Evolutionary conservation across 1,140 invertebrate species (phyloP).

Genomic region (Aradophagus sp.): DNA sequence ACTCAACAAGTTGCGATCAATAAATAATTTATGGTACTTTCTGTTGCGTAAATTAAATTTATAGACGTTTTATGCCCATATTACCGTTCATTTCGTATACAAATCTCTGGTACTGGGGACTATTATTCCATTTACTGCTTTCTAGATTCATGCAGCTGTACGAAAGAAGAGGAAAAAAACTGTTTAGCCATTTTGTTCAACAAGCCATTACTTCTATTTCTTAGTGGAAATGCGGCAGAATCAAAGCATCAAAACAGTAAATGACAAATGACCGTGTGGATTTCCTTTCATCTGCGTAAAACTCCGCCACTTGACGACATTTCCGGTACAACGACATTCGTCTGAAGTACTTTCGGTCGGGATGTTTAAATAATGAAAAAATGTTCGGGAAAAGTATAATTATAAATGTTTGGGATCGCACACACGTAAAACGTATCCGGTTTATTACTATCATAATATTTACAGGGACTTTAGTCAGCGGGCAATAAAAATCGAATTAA

Average conservation of each 20-base stretch:
- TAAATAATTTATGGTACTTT: constrained; percentile 37
- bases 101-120: constrained; percentile 25
- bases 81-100: constrained; percentile 23
- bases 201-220: constrained; percentile 55
- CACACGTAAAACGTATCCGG: constrained; percentile 4
- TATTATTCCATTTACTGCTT: constrained; percentile 39
- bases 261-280: constrained; percentile 64
- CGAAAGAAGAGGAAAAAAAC: constrained; percentile 19
- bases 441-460: constrained; percentile 34
- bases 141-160: constrained; percentile 25
- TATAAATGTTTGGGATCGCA: constrained; percentile 11
- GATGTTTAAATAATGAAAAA: constrained; percentile 37
- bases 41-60: constrained; percentile 33
- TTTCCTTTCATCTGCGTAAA: constrained; percentile 57
- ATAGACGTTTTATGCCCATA: constrained; percentile 29
- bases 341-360: constrained; percentile 9
- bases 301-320: constrained; percentile 58
- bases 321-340: constrained; percentile 53
- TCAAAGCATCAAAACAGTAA: constrained; percentile 60
- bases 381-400: constrained; percentile 33
- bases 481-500: too few relatives aligned
- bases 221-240: constrained; percentile 59
- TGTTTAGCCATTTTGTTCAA: constrained; percentile 45
- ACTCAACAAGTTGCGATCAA: constrained; percentile 22
- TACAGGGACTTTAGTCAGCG: too few relatives aligned